Conservation (phyloP, 1,140 invertebrate species). For the Potamilus streckersoni region DNA sequence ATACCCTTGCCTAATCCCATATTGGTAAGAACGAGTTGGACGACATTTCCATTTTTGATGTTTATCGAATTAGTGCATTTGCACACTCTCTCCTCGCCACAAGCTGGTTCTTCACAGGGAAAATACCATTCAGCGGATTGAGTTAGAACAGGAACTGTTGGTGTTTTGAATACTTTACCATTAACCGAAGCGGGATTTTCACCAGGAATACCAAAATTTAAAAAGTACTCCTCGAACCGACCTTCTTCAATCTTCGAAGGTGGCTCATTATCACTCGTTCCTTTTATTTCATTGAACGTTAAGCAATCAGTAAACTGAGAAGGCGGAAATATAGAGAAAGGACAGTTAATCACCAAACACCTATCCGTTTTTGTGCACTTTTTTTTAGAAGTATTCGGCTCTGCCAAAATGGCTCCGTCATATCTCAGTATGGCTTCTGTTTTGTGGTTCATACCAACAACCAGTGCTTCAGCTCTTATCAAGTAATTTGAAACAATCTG, state of each 20-base stretch:
- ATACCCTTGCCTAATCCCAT: constrained; percentile 74
- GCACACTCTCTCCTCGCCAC: constrained; percentile 33
- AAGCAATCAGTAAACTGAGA: constrained; percentile 34
- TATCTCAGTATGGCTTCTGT: constrained; percentile 81
- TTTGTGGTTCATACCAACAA: constrained; percentile 23
- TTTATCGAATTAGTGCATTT: constrained; percentile 29
- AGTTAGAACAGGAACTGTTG: constrained; percentile 43
- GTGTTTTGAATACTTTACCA: constrained; percentile 42
- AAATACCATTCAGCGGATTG: constrained; percentile 47
- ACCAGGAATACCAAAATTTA: constrained; percentile 61
- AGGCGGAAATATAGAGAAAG: constrained; percentile 47
- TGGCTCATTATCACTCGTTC: constrained; percentile 29
- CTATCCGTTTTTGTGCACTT: constrained; percentile 26
- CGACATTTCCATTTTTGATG: constrained; percentile 38
- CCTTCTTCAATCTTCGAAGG: constrained; percentile 17
- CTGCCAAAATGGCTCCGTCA: constrained; percentile 71
- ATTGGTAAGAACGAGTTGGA: constrained; percentile 55
- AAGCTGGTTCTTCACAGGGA: constrained; percentile 30
- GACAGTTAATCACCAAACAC: constrained; percentile 54
- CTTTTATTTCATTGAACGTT: constrained; percentile 35
- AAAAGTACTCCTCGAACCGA: constrained; percentile 45
- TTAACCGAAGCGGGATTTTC: constrained; percentile 50
- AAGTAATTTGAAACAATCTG: constrained; percentile 81
- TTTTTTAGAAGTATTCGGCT: constrained; percentile 71
- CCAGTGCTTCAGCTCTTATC: constrained; percentile 76